Evolutionary conservation across 35 echinoderm and acorn worm genomes (phyloP).

Genomic region (Ptychodera flava): DNA sequence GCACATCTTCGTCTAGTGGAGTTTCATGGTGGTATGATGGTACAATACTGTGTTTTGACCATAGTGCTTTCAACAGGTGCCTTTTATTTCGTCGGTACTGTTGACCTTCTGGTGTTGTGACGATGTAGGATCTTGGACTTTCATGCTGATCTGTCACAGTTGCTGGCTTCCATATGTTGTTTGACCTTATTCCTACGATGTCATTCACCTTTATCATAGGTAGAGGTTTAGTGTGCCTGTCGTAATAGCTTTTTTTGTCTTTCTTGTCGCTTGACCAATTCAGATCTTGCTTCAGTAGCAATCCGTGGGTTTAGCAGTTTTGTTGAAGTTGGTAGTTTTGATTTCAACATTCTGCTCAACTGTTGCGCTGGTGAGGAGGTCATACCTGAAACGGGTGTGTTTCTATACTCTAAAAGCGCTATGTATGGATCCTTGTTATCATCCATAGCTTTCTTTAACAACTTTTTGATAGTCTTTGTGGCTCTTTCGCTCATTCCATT

Average conservation of each 20-base stretch:
- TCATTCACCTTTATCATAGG: background rate
- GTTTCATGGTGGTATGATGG: too few relatives aligned
- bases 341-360: slow-evolving; percentile 5
- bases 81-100: background rate
- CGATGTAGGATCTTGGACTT: background rate
- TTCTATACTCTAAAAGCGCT: slow-evolving; percentile 19
- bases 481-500: slow-evolving; percentile 25
- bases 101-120: background rate
- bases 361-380: slow-evolving; percentile 9
- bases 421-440: slow-evolving; percentile 27
- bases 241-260: background rate
- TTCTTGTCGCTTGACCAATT: background rate
- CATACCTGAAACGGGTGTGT: slow-evolving; percentile 11
- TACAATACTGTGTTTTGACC: too few relatives aligned
- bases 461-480: slow-evolving; percentile 15
- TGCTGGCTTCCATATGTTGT: background rate
- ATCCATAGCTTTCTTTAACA: slow-evolving; percentile 12
- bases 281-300: background rate
- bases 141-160: background rate
- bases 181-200: background rate
- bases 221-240: background rate
- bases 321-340: slow-evolving; percentile 19
- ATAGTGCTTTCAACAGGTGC: too few relatives aligned
- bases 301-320: background rate
- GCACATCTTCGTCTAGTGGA: too few relatives aligned